These are phyloP conservation scores for Drosophila ananassae DNA, from an alignment of 1,140 invertebrate species.

Conservation along the genomic window DNA sequence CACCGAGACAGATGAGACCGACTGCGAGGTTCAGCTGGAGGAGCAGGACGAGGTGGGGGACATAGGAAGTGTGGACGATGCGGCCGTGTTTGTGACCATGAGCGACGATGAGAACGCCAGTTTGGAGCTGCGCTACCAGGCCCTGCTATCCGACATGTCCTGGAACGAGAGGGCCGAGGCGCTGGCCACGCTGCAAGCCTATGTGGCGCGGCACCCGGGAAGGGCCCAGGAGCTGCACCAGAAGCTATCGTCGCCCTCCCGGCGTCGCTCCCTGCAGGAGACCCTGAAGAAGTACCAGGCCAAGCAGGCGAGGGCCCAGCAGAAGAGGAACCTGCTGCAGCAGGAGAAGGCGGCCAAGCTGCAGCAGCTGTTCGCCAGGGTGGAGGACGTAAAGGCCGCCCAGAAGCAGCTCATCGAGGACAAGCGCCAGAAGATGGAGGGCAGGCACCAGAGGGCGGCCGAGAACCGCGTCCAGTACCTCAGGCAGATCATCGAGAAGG, in stretches of 20 bases:
- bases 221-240: constrained; percentile 95
- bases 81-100: constrained; percentile 65
- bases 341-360: constrained; percentile 94
- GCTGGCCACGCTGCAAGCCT: constrained; percentile 89
- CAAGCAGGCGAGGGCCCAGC: constrained; percentile 93
- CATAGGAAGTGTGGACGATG: constrained; percentile 45
- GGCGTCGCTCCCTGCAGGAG: constrained; percentile 92
- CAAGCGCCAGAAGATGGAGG: constrained; percentile 92
- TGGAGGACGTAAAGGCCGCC: constrained; percentile 95
- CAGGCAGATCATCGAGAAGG: constrained; percentile 94
- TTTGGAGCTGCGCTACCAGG: constrained; percentile 88
- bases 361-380: constrained; percentile 93
- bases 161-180: constrained; percentile 92
- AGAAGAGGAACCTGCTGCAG: constrained; percentile 91
- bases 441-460: constrained; percentile 94
- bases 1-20: constrained; percentile 91
- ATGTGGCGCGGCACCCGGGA: constrained; percentile 93
- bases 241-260: constrained; percentile 95
- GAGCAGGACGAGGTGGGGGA: constrained; percentile 61
- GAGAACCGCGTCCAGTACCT: constrained; percentile 93
- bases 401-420: constrained; percentile 94
- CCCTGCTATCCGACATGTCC: constrained; percentile 90
- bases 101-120: constrained; percentile 81
- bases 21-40: constrained; percentile 82
- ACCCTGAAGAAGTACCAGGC: constrained; percentile 92